These are phyloP conservation scores for Zoanthus sociatus DNA, from an alignment of 92 coral and sea anemone genomes.

Conservation along the genomic window DNA sequence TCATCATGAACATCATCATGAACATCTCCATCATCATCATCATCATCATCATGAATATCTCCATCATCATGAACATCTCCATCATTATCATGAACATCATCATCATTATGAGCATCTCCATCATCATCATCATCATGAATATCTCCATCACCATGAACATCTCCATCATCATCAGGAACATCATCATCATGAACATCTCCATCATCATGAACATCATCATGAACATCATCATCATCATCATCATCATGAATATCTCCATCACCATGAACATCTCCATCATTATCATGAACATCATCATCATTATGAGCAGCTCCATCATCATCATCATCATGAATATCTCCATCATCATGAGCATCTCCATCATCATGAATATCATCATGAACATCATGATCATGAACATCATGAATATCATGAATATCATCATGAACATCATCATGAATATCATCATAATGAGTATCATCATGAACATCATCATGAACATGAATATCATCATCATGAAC, in stretches of 20 bases:
- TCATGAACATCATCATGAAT: too few relatives aligned
- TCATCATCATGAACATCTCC: not conserved
- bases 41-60: too few relatives aligned
- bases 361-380: too few relatives aligned
- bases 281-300: not conserved
- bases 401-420: too few relatives aligned
- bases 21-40: not conserved
- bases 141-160: not conserved
- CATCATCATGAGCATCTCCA: too few relatives aligned
- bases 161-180: not conserved
- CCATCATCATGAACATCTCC: not conserved
- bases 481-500: too few relatives aligned
- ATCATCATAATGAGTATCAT: too few relatives aligned
- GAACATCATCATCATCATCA: not conserved
- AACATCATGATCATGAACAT: too few relatives aligned
- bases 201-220: not conserved
- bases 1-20: not conserved
- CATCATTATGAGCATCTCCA: not conserved
- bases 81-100: not conserved
- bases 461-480: too few relatives aligned
- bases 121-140: not conserved
- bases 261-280: not conserved
- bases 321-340: too few relatives aligned
- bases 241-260: not conserved
- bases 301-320: not conserved